Base-by-base conservation (phyloP, 2,113 vertebrate species). In the Cricetomys ansorgei region DNA sequence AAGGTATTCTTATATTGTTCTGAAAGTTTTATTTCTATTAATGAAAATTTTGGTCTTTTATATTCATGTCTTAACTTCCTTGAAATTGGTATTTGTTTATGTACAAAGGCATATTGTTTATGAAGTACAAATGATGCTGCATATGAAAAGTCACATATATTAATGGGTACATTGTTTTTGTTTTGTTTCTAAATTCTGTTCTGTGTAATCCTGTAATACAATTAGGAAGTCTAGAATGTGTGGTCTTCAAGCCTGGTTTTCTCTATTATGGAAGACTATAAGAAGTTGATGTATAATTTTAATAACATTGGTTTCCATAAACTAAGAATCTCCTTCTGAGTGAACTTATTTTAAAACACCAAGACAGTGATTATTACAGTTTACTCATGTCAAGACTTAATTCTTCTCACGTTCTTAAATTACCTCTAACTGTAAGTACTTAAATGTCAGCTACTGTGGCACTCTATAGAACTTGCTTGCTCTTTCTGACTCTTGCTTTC, bases 21-120 rank as follows among this genome's bases (percentile, higher is more conserved):
- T 81, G 21, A 76, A 96, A 72, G 53, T 90, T 85, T 64, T 50
- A 67, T 73, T 91, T 91, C 94, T 69, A 88, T 80, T 91, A 85
- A 69, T 70, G 50, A 93, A 81, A 57, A 31, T 88, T 90, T 70
- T 84, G 45, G 5, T 64, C n/a, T 83, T 89, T 92, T 92, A 21
- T 19, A 75, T 81, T 94, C 87, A 29, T 89, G 29, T 69, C 13
- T 94, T 95, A 88, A 69, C 48, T 3, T 21, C 48, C 11, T 19
- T 91, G 21, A 86, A 89, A 59, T 75, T 85, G 8, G 12, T 84
- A 23, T 95, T 73, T 88, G 10, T 50, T 87, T 69, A 43, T 70
- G 11, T 86, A 7, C 75, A 55, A 88, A 27, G 25, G 45, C 19
- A 83, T 43, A 27, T 84, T 76, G 75, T 29, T 29, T 88, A 62